These are phyloP conservation scores for Neogobius melanostomus DNA, from an alignment of 2,113 vertebrate genomes.

Conservation along the genomic window DNA sequence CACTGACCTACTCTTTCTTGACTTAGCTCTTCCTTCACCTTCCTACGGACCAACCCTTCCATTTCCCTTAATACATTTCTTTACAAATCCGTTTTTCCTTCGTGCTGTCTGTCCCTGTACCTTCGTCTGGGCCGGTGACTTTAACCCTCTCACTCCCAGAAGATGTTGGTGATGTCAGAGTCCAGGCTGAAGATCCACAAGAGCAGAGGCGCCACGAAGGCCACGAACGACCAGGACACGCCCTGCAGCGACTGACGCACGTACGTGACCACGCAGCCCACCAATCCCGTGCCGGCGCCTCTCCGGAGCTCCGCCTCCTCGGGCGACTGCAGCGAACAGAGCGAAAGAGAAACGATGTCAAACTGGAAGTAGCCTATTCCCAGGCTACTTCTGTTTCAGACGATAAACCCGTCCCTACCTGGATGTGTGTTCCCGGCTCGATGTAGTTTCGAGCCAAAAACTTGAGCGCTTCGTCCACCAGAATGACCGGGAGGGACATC, in stretches of 20 bases:
- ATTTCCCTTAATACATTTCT: conserved; percentile 14
- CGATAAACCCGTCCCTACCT: conserved; percentile 33
- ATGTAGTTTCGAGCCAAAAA: conserved; percentile 78
- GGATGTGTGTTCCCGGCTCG: conserved; percentile 71
- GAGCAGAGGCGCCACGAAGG: conserved; percentile 70
- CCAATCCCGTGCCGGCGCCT: conserved; percentile 3
- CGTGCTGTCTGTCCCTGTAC: background rate
- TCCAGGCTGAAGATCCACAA: conserved; percentile 82
- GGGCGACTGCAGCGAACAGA: conserved; percentile 26
- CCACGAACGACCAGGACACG: conserved; percentile 78
- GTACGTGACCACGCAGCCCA: background rate
- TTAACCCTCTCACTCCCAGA: conserved; percentile 70
- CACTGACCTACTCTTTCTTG: background rate
- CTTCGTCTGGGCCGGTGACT: background rate
- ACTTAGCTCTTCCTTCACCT: background rate
- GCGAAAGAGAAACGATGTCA: background rate
- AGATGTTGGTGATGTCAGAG: conserved; percentile 82
- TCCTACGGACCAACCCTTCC: background rate
- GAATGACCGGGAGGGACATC: conserved; percentile 80
- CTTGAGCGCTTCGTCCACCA: conserved; percentile 80
- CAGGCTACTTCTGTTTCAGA: background rate
- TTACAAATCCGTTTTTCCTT: background rate
- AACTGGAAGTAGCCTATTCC: background rate
- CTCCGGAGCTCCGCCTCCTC: conserved; percentile 62
- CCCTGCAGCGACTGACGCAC: conserved; percentile 57